Percentiles rank a stretch among this genome's conserved stretches.
phyloP scores from a whole-genome alignment of 2,113 vertebrate genomes.

The Cololabis saira region DNA sequence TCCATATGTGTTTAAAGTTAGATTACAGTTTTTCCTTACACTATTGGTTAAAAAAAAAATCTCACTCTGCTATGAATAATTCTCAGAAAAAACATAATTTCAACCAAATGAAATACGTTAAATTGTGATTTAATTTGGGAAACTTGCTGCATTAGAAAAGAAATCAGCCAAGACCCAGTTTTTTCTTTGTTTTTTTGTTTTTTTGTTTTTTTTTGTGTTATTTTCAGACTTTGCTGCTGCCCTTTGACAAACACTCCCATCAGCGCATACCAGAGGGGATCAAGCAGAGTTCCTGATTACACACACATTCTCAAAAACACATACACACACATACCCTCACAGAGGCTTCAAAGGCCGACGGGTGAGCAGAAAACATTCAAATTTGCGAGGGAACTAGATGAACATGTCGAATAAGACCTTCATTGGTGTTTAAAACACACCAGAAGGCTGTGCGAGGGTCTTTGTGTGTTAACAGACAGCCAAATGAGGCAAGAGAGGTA shows the following conservation, averaged over 20 bases:
- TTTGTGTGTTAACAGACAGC: constrained; percentile 46
- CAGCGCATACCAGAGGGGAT: constrained; percentile 80
- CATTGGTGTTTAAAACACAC: constrained; percentile 68
- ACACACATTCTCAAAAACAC: constrained; percentile 44
- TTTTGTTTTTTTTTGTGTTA: constrained; percentile 15
- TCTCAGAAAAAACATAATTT: not conserved
- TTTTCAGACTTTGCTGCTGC: constrained; percentile 66
- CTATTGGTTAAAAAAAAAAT: too few relatives aligned
- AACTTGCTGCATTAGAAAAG: not conserved
- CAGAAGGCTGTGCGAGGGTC: constrained; percentile 43
- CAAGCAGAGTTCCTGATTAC: constrained; percentile 68
- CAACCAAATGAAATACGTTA: not conserved
- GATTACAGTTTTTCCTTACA: too few relatives aligned
- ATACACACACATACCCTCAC: constrained; percentile 40
- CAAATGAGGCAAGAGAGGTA: constrained; percentile 72
- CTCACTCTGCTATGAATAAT: too few relatives aligned
- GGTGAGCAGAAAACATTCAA: constrained; percentile 65
- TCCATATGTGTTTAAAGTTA: not conserved
- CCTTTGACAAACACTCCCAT: constrained; percentile 76
- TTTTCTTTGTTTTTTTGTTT: constrained; percentile 22
- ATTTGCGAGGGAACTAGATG: constrained; percentile 70
- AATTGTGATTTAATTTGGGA: not conserved
- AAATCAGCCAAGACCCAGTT: constrained; percentile 41
- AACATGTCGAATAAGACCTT: constrained; percentile 77
- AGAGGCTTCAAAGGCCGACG: constrained; percentile 53